A percentile compares a stretch with the other conserved stretches of the same genome.
phyloP scores from a whole-genome alignment of 2,888 invertebrate genomes.

The Endomychus coccineus region DNA sequence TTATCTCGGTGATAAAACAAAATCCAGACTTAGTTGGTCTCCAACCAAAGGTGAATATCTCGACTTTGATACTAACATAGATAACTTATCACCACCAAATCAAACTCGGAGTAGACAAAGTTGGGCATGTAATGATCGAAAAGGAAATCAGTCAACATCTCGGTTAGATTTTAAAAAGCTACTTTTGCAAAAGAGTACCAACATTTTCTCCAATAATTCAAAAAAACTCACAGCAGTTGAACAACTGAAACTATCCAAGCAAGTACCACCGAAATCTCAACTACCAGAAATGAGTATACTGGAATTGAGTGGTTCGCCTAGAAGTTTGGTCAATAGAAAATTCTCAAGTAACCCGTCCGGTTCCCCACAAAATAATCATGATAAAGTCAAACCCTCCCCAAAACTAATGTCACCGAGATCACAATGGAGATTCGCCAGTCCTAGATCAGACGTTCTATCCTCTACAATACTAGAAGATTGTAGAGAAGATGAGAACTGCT shows the following conservation, averaged over 20 bases:
- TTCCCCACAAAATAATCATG: constrained; percentile 44
- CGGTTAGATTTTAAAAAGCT: constrained; percentile 78
- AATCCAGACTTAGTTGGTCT: constrained; percentile 59
- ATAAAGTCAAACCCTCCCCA: constrained; percentile 37
- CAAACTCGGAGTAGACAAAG: constrained; percentile 43
- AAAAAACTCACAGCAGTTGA: constrained; percentile 71
- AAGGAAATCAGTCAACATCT: constrained; percentile 63
- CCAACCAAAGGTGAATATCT: constrained; percentile 45
- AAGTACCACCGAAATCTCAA: constrained; percentile 29
- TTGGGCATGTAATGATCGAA: constrained; percentile 56
- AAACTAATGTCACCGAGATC: constrained; percentile 65
- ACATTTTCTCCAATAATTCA: constrained; percentile 48
- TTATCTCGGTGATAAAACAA: constrained; percentile 49
- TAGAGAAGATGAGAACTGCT: constrained; percentile 68
- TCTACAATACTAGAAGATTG: constrained; percentile 81
- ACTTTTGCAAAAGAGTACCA: constrained; percentile 65
- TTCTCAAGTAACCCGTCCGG: constrained; percentile 47
- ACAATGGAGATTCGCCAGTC: constrained; percentile 66
- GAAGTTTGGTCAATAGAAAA: constrained; percentile 58
- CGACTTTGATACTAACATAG: constrained; percentile 37
- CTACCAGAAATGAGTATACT: constrained; percentile 54
- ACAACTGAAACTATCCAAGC: constrained; percentile 62
- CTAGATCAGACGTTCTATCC: constrained; percentile 75
- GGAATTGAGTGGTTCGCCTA: constrained; percentile 64
- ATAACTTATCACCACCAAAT: constrained; percentile 36